Conservation (phyloP, 2,113 vertebrate species). For the Daphoenositta chrysoptera region DNA sequence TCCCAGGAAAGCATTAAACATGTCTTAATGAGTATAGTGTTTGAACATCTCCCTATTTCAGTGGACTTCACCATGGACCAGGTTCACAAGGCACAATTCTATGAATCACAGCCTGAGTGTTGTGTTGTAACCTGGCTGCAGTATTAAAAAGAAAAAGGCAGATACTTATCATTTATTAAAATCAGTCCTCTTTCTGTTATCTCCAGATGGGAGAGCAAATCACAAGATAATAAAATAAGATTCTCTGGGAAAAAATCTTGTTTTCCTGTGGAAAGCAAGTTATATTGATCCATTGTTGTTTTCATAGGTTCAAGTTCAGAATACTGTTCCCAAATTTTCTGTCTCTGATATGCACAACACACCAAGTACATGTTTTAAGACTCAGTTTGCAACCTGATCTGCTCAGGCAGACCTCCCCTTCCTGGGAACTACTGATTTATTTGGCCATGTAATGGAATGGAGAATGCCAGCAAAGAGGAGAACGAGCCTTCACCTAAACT, state of each 20-base stretch:
- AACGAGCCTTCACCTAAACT: neutral
- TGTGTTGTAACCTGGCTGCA: neutral
- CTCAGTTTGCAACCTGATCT: neutral
- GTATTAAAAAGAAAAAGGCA: neutral
- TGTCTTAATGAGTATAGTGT: neutral
- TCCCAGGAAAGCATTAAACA: neutral
- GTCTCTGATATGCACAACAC: neutral
- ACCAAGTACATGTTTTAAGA: neutral
- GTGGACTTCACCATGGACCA: neutral
- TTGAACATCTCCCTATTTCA: neutral
- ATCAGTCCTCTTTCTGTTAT: neutral
- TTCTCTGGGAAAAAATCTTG: neutral
- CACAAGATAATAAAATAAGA: neutral
- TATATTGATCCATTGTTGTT: neutral
- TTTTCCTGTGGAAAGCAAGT: neutral
- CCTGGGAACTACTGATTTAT: neutral
- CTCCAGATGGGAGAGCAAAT: neutral
- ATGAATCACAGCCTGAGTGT: neutral
- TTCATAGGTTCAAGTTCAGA: neutral
- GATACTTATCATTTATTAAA: neutral
- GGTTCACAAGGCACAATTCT: neutral
- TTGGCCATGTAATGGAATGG: neutral
- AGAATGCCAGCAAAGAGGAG: neutral
- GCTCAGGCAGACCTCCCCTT: neutral
- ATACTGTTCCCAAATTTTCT: neutral